Percentiles rank a stretch among this genome's conserved stretches.
phyloP scores from a whole-genome alignment of 1,140 invertebrate genomes.

The Drosophila pruinosa region DNA sequence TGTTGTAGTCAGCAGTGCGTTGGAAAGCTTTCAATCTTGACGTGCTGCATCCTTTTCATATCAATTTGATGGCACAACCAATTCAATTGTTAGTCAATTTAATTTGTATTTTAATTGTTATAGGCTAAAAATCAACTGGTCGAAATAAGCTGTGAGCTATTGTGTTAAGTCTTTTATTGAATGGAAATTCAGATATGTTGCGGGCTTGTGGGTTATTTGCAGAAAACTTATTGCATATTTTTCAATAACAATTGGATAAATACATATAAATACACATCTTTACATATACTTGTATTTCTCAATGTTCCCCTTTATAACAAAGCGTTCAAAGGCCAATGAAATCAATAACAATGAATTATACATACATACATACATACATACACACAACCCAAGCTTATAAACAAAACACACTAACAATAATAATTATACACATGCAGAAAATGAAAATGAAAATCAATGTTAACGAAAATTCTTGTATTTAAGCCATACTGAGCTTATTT shows the following conservation, averaged over 20 bases:
- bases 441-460: constrained; percentile 34
- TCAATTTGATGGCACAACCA: not conserved
- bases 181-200: not conserved
- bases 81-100: not conserved
- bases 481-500: constrained; percentile 47
- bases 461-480: constrained; percentile 43
- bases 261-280: not conserved
- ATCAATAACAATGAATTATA: constrained; percentile 29
- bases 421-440: constrained; percentile 36
- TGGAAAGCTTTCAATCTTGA: not conserved
- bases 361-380: constrained; percentile 12
- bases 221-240: not conserved
- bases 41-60: not conserved
- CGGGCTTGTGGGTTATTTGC: not conserved
- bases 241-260: not conserved
- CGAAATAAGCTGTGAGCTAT: not conserved
- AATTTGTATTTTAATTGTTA: not conserved
- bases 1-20: too few relatives aligned
- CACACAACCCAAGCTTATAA: constrained; percentile 14
- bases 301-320: constrained; percentile 13
- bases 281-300: not conserved
- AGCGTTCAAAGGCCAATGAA: constrained; percentile 19
- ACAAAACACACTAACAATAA: constrained; percentile 21
- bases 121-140: not conserved
- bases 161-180: not conserved